Evolutionary conservation across 2,113 vertebrate species (phyloP).

Genomic region (Amblyornis subalaris): DNA sequence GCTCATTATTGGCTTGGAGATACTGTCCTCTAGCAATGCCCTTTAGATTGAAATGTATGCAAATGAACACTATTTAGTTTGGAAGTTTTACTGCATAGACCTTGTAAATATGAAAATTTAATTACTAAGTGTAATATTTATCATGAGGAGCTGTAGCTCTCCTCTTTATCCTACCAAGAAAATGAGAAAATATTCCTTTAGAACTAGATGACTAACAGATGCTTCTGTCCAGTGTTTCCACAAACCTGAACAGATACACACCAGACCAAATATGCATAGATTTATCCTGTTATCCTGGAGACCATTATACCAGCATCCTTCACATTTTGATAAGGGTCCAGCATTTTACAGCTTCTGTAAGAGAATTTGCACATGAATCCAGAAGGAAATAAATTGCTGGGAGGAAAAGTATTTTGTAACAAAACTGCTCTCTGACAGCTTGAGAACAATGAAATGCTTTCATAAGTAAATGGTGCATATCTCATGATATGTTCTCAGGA

Average conservation of each 20-base stretch:
- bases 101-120: slow-evolving; percentile 64
- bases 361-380: not conserved
- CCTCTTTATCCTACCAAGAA: not conserved
- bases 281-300: not conserved
- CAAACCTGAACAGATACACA: not conserved
- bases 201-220: not conserved
- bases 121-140: slow-evolving; percentile 60
- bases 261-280: not conserved
- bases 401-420: not conserved
- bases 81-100: not conserved
- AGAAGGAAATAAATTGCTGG: not conserved
- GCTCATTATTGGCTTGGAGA: slow-evolving; percentile 40
- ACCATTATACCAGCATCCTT: not conserved
- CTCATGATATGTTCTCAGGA: not conserved
- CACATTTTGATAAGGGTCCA: not conserved
- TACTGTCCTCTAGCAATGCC: slow-evolving; percentile 18
- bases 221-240: not conserved
- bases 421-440: not conserved
- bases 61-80: slow-evolving; percentile 65
- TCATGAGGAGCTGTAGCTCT: not conserved
- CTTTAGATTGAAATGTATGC: slow-evolving; percentile 43
- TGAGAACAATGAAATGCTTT: not conserved
- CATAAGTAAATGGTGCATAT: slow-evolving; percentile 1
- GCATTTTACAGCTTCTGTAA: not conserved
- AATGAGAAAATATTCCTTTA: not conserved